Conservation (phyloP, 1,140 invertebrate genomes). For the Philopotamus ludificatus region DNA sequence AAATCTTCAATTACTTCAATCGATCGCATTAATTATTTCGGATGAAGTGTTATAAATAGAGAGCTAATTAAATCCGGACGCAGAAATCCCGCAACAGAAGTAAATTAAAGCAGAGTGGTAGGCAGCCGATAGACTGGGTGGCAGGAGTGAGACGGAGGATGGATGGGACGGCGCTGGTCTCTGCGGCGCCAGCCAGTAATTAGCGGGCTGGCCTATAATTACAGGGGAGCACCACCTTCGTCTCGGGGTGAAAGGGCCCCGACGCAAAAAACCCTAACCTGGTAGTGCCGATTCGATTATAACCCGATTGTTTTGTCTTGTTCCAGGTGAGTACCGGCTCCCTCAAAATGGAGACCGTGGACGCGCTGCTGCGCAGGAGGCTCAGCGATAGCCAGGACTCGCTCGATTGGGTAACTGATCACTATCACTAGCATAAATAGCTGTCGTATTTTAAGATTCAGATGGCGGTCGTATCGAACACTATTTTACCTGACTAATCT, state of each 20-base stretch:
- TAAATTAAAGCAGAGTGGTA: no score
- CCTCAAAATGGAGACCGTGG: constrained; percentile 38
- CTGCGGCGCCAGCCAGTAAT: constrained; percentile 37
- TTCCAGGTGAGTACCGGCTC: constrained; percentile 41
- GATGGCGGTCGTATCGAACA: no score
- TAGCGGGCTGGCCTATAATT: constrained; percentile 40
- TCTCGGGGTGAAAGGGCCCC: constrained; percentile 9
- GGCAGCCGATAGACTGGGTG: no score
- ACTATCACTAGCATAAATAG: no score
- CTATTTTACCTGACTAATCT: no score
- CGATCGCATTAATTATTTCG: no score
- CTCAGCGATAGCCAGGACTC: constrained; percentile 30
- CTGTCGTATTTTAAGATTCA: no score
- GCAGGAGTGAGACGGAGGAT: not conserved
- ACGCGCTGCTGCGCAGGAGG: constrained; percentile 31
- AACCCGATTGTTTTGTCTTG: constrained; percentile 6
- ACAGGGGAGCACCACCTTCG: constrained; percentile 25
- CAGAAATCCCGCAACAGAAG: no score
- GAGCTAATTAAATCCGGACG: no score
- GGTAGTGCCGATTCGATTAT: not conserved
- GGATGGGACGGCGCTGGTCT: constrained; percentile 19
- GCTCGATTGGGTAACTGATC: constrained; percentile 40
- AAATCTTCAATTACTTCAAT: not conserved
- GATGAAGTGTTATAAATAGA: no score
- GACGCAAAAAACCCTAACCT: constrained; percentile 1